Evolutionary conservation across 2,113 vertebrate genomes (phyloP).

Genomic region (Carassius auratus): DNA sequence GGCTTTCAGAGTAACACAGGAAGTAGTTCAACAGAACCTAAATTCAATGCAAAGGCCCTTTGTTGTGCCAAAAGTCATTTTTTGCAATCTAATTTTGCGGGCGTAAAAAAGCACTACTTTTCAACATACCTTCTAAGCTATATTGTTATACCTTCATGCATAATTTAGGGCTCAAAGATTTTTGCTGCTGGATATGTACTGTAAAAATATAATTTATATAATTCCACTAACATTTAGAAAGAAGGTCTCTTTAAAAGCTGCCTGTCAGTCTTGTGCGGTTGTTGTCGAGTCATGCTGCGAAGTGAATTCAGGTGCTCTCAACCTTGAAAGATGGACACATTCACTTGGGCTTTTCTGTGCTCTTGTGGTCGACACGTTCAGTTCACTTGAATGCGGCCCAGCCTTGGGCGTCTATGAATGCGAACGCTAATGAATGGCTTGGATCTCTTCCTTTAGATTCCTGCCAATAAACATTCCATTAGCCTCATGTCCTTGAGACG

Average conservation of each 20-base stretch:
- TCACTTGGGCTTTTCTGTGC: slow-evolving; percentile 6
- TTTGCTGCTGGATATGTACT: too few species aligned
- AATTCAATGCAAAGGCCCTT: slow-evolving; percentile 35
- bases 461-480: slow-evolving; percentile 56
- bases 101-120: not conserved
- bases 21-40: not conserved
- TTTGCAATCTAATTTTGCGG: not conserved
- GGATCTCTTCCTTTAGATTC: slow-evolving; percentile 43
- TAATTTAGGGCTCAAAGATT: not conserved
- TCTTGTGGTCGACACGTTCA: slow-evolving; percentile 26
- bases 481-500: slow-evolving; percentile 51
- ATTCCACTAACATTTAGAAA: not conserved
- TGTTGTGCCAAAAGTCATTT: not conserved
- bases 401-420: slow-evolving; percentile 51
- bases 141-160: not conserved
- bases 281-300: slow-evolving; percentile 12
- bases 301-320: slow-evolving; percentile 33
- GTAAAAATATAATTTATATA: too few species aligned
- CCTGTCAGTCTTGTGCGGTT: not conserved
- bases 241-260: not conserved
- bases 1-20: slow-evolving; percentile 50
- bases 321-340: slow-evolving; percentile 31
- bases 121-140: not conserved
- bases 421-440: slow-evolving; percentile 49
- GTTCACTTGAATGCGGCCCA: slow-evolving; percentile 36